phyloP scores from a whole-genome alignment of 2,888 invertebrate species.

The Trichogramma evanescens region DNA sequence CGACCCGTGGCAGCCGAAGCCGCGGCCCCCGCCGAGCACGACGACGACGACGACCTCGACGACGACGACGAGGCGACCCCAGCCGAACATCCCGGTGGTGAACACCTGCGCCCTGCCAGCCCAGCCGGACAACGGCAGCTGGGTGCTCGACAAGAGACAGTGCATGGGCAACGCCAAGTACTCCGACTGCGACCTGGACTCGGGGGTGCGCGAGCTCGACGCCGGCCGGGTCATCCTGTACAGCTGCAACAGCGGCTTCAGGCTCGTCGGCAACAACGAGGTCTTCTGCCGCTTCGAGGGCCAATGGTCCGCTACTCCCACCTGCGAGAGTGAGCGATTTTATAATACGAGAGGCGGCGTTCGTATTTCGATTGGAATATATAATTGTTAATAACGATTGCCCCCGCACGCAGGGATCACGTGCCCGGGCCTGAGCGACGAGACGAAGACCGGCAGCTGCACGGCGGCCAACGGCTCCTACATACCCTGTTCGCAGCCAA shows the following conservation, averaged over 20 bases:
- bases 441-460: slow-evolving; percentile 29
- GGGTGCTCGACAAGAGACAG: slow-evolving; percentile 31
- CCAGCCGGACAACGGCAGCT: slow-evolving; percentile 35
- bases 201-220: slow-evolving; percentile 19
- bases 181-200: slow-evolving; percentile 27
- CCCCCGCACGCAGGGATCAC: slow-evolving; percentile 31
- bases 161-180: slow-evolving; percentile 30
- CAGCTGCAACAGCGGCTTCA: slow-evolving; percentile 34
- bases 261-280: slow-evolving; percentile 24
- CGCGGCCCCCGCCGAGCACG: slow-evolving; percentile 7
- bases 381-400: background rate
- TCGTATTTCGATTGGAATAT: no score
- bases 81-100: background rate
- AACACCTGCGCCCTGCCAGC: slow-evolving; percentile 29
- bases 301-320: slow-evolving; percentile 33
- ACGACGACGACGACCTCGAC: background rate
- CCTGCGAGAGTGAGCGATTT: slow-evolving; percentile 36
- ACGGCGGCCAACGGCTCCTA: slow-evolving; percentile 6
- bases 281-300: slow-evolving; percentile 33
- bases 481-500: background rate
- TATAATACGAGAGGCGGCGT: no score
- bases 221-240: slow-evolving; percentile 37
- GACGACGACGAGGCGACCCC: background rate
- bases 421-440: slow-evolving; percentile 31
- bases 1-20: background rate